phyloP scores from a whole-genome alignment of 2,888 invertebrate genomes.

The Lasioglossum leucozonium region DNA sequence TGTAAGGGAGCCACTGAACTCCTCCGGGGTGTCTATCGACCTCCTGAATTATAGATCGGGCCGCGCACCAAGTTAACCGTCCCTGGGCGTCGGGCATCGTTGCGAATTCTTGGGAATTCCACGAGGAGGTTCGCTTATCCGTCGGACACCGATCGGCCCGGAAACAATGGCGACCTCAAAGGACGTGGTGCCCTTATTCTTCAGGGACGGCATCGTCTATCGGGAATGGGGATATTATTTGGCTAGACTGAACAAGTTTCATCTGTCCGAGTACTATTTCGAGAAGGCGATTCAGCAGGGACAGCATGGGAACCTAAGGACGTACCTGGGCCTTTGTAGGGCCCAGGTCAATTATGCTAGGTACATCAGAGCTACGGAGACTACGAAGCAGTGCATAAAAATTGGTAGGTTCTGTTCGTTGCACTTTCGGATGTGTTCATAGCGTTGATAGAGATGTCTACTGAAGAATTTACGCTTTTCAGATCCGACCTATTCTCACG shows the following conservation, averaged over 20 bases:
- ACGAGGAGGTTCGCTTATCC: background rate
- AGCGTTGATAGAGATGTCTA: too few species aligned
- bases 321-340: slow-evolving; percentile 74
- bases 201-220: slow-evolving; percentile 73
- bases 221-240: slow-evolving; percentile 79
- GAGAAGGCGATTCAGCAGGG: slow-evolving; percentile 70
- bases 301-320: slow-evolving; percentile 70
- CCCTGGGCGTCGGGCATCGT: background rate
- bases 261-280: slow-evolving; percentile 73
- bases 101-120: slow-evolving; percentile 4
- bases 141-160: background rate
- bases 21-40: background rate
- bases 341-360: slow-evolving; percentile 72
- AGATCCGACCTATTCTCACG: slow-evolving; percentile 76
- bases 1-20: slow-evolving; percentile 12
- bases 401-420: slow-evolving; percentile 68
- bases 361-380: slow-evolving; percentile 72
- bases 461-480: slow-evolving; percentile 11
- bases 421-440: background rate
- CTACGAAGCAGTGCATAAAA: slow-evolving; percentile 73
- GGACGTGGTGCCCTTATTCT: slow-evolving; percentile 63
- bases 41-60: slow-evolving; percentile 13
- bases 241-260: slow-evolving; percentile 61
- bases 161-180: slow-evolving; percentile 45
- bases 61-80: slow-evolving; percentile 20